Evolutionary conservation across 2,113 vertebrate species (phyloP).

Genomic region (Megaleporinus macrocephalus): DNA sequence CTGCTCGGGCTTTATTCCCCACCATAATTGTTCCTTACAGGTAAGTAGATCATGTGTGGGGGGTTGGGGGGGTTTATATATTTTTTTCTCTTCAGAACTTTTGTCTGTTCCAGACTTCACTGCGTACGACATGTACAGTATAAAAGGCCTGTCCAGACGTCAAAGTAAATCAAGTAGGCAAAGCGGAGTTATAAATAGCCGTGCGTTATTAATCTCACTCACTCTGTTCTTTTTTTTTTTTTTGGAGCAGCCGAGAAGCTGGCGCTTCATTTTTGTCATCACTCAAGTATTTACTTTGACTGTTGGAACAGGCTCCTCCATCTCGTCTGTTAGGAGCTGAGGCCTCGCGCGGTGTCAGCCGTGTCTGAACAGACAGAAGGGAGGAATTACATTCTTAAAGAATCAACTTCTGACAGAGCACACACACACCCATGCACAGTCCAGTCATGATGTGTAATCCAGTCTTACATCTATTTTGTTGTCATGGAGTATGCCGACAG

Average conservation of each 20-base stretch:
- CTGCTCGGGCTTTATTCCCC: background rate
- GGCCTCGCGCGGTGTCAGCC: conserved; percentile 22
- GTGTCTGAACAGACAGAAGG: conserved; percentile 1
- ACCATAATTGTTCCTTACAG: background rate
- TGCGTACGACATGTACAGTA: background rate
- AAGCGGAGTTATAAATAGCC: conserved; percentile 29
- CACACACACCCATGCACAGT: background rate
- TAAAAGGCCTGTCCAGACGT: conserved; percentile 14
- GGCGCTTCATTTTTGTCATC: conserved; percentile 36
- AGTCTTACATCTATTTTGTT: conserved; percentile 12
- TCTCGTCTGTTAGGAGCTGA: conserved; percentile 34
- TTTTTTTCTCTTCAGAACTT: background rate
- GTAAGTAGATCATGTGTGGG: background rate
- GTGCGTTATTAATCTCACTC: conserved; percentile 32
- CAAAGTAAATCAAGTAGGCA: conserved; percentile 12
- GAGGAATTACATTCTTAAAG: conserved; percentile 40
- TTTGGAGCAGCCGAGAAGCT: conserved; percentile 21
- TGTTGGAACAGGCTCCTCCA: conserved; percentile 29
- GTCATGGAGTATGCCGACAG: background rate
- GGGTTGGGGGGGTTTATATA: background rate
- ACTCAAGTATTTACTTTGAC: conserved; percentile 46
- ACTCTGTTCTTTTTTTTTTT: conserved; percentile 9
- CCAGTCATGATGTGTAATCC: conserved; percentile 17
- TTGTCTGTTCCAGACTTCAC: background rate
- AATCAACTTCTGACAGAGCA: conserved; percentile 33